Evolutionary conservation across 1,140 invertebrate genomes (phyloP).

Genomic region (Lycorma delicatula): DNA sequence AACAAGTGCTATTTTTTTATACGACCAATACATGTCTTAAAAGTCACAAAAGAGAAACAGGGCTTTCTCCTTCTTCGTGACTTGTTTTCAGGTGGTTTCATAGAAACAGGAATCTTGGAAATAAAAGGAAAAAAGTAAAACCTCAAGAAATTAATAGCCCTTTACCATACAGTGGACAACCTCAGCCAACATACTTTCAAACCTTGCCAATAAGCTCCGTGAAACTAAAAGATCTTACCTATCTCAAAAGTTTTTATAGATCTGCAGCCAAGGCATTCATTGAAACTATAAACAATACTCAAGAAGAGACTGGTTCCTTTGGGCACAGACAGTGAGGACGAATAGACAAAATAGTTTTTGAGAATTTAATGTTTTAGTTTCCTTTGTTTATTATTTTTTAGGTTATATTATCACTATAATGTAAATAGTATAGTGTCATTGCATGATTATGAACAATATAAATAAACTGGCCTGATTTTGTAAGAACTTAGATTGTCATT

Average conservation of each 20-base stretch:
- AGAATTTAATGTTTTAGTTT: not conserved
- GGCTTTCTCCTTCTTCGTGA: slow-evolving; percentile 6
- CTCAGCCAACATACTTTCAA: not conserved
- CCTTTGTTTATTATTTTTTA: not conserved
- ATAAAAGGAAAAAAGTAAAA: not conserved
- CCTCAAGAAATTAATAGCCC: not conserved
- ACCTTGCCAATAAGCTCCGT: not conserved
- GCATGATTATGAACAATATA: not conserved
- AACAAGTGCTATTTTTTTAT: not conserved
- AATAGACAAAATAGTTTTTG: not conserved
- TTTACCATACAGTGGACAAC: not conserved
- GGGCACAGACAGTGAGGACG: not conserved
- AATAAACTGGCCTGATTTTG: not conserved
- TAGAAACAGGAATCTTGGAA: not conserved
- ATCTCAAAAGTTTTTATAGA: slow-evolving; percentile 2
- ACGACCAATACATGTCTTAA: not conserved
- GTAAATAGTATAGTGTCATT: not conserved
- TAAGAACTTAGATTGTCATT: not conserved
- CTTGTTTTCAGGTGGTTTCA: not conserved
- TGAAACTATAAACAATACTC: not conserved
- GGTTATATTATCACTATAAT: not conserved
- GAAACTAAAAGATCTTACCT: slow-evolving; percentile 4
- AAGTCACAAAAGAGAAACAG: slow-evolving; percentile 6
- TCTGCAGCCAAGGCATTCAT: not conserved
- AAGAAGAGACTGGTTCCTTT: not conserved